Percentiles rank a stretch among this genome's conserved stretches.
Evolutionary conservation across 2,113 vertebrate genomes (phyloP).

Genomic region (Willisornis vidua): DNA sequence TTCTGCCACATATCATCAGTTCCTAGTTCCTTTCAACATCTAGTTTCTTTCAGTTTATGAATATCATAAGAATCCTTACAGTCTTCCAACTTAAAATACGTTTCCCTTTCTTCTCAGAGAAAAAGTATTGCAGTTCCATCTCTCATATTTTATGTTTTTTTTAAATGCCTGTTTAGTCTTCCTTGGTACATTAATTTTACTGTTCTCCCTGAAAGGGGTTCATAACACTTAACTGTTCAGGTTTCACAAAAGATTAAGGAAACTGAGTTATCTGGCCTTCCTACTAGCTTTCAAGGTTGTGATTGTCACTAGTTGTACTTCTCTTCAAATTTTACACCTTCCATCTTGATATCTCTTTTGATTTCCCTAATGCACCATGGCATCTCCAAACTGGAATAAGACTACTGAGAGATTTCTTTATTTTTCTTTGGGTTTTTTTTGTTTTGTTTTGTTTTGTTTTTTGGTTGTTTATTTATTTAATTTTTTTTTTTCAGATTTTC

Average conservation of each 20-base stretch:
- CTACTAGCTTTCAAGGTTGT: background rate
- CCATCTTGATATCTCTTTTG: background rate
- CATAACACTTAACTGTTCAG: background rate
- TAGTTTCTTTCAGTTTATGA: background rate
- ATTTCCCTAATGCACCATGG: background rate
- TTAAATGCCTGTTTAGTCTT: background rate
- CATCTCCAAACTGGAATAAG: background rate
- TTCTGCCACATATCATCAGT: background rate
- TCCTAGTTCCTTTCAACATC: background rate
- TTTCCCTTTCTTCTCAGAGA: background rate
- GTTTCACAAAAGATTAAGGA: background rate
- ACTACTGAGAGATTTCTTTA: background rate
- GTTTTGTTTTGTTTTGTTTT: background rate
- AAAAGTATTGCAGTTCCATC: background rate
- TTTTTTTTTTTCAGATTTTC: background rate
- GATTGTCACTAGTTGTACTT: background rate
- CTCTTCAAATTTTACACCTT: background rate
- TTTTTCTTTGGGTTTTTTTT: background rate
- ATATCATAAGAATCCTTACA: background rate
- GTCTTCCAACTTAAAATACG: background rate
- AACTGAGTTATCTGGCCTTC: background rate
- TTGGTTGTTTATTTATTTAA: too few relatives aligned
- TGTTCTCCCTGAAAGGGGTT: background rate
- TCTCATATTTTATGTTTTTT: background rate
- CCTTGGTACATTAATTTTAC: background rate